Base-by-base conservation (phyloP, 2,113 vertebrate genomes). In the Epinephelus lanceolatus region DNA sequence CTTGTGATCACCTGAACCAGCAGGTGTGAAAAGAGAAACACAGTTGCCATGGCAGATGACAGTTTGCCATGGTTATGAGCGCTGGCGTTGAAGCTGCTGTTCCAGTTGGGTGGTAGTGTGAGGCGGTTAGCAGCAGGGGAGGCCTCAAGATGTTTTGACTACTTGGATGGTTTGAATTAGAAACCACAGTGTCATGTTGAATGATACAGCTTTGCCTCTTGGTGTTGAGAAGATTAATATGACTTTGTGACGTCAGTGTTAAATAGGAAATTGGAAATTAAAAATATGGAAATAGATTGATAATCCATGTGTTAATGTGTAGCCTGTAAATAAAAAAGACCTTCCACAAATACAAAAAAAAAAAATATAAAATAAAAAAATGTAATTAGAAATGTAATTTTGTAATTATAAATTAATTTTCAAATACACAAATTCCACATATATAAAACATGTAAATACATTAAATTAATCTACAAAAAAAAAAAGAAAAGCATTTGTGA, bases 11-110 rank as follows among this genome's bases (percentile, higher is more conserved):
- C 85, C 76, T 73, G 79, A 86, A 73, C 66, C 13, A 76, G 69
- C 85, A 75, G 86, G 90, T 84, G 81, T 84, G 83, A 78, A 60
- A 45, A 82, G 3, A 60, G 65, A 73, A 90, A 92, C 90, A 81
- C 18, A 0, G 93, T 93, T 91, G 71, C 83, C 82, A 92, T 81
- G 84, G 74, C 49, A 74, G 77, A 81, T n/a, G 0, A 0, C 12
- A 10, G 72, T 67, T 79, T 45, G 66, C 61, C 77, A 76, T 84
- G 90, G 89, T 90, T 79, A 92, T 80, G 82, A 78, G 27, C 7
- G 19, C 18, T 13, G 67, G 71, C 13, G 3, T 63, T 57, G 45
- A 67, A 40, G 76, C 9, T n/a, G 49, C 73, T 78, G 94, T 94
- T 93, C 73, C 90, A 84, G 69, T 80, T 86, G 90, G 82, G 25